Conservation (phyloP, 2,113 vertebrate species). For the western clawed frog (Xenopus tropicalis) region UCB_Xtro_10.0 CM004447.2:99318001-99318500, state of each 20-base stretch:
- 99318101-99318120: constrained; percentile 5
- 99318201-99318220: neutral
- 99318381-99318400: no score
- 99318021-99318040: neutral
- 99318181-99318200: neutral
- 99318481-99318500: no score
- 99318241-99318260: neutral
- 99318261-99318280: no score
- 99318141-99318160: neutral
- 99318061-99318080: constrained; percentile 1
- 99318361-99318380: no score
- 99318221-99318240: neutral
- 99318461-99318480: no score
- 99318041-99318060: constrained; percentile 2
- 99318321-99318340: no score
- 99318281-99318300: no score
- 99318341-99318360: no score
- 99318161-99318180: neutral
- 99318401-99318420: no score
- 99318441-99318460: no score
- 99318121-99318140: neutral
- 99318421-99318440: no score
- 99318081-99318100: constrained; percentile 2
- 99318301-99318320: no score
- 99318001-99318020: constrained; percentile 1